phyloP scores from a whole-genome alignment of 2,113 vertebrate species.

The Ptilonorhynchus violaceus region DNA sequence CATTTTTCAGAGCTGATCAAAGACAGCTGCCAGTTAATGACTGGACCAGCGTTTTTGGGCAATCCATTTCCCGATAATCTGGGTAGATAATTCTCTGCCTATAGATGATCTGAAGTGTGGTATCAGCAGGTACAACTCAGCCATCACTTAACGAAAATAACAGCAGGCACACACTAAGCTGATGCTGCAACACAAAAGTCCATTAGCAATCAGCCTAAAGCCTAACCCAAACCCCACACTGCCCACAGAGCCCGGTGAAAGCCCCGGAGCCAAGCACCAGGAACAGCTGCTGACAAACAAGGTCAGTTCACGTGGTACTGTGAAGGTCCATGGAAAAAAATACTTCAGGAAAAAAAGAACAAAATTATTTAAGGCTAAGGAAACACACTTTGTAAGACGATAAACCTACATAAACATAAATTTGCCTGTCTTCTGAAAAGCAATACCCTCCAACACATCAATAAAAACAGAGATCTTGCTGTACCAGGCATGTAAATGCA shows the following conservation, averaged over 20 bases:
- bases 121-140: neutral
- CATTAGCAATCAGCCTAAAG: neutral
- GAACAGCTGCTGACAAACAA: neutral
- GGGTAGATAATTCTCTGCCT: neutral
- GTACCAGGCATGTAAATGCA: rapidly evolving
- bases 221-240: neutral
- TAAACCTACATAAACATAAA: neutral
- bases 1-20: neutral
- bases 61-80: neutral
- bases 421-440: neutral
- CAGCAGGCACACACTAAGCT: neutral
- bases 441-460: neutral
- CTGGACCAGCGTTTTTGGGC: neutral
- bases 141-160: neutral
- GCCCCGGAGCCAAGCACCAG: neutral
- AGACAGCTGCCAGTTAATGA: neutral
- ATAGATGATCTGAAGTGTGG: neutral
- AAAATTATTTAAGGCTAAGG: neutral
- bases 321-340: neutral
- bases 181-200: neutral
- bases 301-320: neutral
- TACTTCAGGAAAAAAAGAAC: neutral
- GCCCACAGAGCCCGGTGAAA: neutral
- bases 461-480: neutral
- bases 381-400: neutral